phyloP scores from a whole-genome alignment of 2,113 vertebrate species.

The Microtus ochrogaster region DNA sequence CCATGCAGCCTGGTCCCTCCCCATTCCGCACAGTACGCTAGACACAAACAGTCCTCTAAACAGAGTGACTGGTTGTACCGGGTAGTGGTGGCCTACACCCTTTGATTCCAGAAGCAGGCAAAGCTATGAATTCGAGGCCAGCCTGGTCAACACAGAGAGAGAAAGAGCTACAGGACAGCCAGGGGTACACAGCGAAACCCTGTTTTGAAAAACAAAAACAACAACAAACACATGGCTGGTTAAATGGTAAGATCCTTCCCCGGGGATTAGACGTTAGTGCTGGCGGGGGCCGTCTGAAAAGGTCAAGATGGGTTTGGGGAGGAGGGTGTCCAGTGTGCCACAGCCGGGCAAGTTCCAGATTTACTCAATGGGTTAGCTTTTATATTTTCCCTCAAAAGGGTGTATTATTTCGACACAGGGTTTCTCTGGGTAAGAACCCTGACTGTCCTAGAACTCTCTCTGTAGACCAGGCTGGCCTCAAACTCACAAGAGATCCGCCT shows the following conservation, averaged over 20 bases:
- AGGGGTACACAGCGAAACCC: too few species aligned
- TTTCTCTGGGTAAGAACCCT: not conserved
- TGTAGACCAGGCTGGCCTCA: not conserved
- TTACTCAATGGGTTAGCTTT: not conserved
- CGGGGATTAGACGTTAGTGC: not conserved
- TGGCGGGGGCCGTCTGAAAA: not conserved
- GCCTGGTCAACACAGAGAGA: too few species aligned
- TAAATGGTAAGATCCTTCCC: not conserved
- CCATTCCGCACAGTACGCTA: not conserved
- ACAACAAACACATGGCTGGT: too few species aligned
- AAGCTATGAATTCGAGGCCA: too few species aligned
- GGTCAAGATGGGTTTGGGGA: not conserved
- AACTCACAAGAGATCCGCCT: not conserved
- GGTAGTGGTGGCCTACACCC: too few species aligned
- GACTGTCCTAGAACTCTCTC: not conserved
- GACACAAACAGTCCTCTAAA: too few species aligned
- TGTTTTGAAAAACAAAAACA: too few species aligned
- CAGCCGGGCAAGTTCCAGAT: not conserved
- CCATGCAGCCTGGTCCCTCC: not conserved
- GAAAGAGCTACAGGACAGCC: too few species aligned
- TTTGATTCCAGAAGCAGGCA: too few species aligned
- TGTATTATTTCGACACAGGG: not conserved
- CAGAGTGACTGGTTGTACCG: not conserved
- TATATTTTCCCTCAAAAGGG: not conserved
- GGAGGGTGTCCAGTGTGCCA: not conserved